A percentile compares a stretch with the other conserved stretches of the same genome.
Evolutionary conservation across 2,113 vertebrate species (phyloP).

Genomic region (Cryptomyrus ogoouensis): DNA sequence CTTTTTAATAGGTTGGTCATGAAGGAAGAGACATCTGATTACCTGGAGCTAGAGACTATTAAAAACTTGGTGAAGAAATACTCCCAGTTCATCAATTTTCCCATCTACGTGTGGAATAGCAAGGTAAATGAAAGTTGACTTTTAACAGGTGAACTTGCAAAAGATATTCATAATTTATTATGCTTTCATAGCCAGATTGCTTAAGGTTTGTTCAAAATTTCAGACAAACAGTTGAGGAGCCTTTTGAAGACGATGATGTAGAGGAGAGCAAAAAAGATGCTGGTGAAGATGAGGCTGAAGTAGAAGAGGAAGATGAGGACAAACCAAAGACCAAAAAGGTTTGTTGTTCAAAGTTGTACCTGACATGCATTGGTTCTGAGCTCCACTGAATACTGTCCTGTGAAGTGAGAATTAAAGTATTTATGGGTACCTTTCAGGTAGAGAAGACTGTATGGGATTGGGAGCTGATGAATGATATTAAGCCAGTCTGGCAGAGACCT

Average conservation of each 20-base stretch:
- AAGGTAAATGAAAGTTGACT: conserved; percentile 65
- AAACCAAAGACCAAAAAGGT: conserved; percentile 96
- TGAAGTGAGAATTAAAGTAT: neutral
- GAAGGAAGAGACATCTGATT: conserved; percentile 80
- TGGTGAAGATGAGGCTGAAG: conserved; percentile 85
- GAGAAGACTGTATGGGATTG: conserved; percentile 99
- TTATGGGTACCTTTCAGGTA: conserved; percentile 61
- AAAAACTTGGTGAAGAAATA: conserved; percentile 92
- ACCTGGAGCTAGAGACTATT: conserved; percentile 91
- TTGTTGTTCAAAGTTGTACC: neutral
- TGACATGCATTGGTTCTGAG: too few species aligned
- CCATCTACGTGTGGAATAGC: conserved; percentile 97
- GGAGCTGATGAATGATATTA: conserved; percentile 99
- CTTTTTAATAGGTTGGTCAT: too few species aligned
- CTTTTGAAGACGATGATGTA: too few species aligned
- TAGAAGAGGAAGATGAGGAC: conserved; percentile 87
- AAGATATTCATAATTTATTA: too few species aligned
- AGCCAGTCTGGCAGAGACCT: conserved; percentile 95
- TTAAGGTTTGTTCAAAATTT: too few species aligned
- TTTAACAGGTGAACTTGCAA: too few species aligned
- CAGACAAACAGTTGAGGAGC: too few species aligned
- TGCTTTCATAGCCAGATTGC: too few species aligned
- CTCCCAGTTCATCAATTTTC: conserved; percentile 98
- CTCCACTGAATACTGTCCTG: too few species aligned
- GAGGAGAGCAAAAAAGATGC: conserved; percentile 67